Evolutionary conservation across 1,140 invertebrate genomes (phyloP).

Genomic region (Drosophila pseudoananassae): DNA sequence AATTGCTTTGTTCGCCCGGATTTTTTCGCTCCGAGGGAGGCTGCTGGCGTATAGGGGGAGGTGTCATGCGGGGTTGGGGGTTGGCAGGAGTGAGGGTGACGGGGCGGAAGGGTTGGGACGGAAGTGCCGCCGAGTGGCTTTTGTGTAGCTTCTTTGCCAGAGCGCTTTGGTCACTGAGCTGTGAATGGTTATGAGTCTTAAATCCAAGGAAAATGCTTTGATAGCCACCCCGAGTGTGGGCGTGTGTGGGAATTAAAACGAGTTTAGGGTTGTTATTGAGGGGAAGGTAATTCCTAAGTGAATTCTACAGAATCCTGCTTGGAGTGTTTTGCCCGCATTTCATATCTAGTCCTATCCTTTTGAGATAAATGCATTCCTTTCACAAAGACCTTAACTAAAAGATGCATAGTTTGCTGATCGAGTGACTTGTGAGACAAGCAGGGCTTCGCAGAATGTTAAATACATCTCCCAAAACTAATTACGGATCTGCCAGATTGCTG

Average conservation of each 20-base stretch:
- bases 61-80: not conserved
- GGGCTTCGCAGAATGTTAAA: not conserved
- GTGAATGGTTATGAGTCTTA: slow-evolving; percentile 66
- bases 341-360: not conserved
- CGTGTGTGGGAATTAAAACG: slow-evolving; percentile 32
- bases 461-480: slow-evolving; percentile 3
- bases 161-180: slow-evolving; percentile 68
- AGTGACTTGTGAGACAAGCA: no score
- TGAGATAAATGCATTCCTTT: not conserved
- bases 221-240: slow-evolving; percentile 18
- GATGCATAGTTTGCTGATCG: no score
- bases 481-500: not conserved
- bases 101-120: slow-evolving; percentile 8
- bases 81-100: not conserved
- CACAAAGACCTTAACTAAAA: not conserved
- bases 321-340: not conserved
- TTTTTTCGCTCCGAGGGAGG: slow-evolving; percentile 36
- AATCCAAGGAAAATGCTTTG: slow-evolving; percentile 40
- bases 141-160: slow-evolving; percentile 56
- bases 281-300: slow-evolving; percentile 1
- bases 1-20: slow-evolving; percentile 71
- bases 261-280: not conserved
- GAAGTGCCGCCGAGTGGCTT: slow-evolving; percentile 50
- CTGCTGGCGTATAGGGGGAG: slow-evolving; percentile 17
- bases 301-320: not conserved